A percentile compares a stretch with the other conserved stretches of the same genome.
Evolutionary conservation across 2,888 invertebrate genomes (phyloP).

Genomic region (Salpingus planirostris): DNA sequence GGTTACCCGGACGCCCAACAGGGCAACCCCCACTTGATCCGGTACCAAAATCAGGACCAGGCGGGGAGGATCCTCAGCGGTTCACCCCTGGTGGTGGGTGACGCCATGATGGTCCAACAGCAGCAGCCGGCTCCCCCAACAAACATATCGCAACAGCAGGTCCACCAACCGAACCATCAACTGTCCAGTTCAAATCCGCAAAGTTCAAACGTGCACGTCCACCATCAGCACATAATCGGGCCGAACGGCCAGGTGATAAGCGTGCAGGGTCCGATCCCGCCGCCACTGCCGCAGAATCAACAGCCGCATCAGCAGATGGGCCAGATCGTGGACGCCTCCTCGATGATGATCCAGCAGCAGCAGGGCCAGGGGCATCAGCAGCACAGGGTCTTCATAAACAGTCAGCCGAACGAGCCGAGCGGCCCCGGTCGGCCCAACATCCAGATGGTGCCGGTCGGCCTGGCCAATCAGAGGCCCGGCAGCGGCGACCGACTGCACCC

Average conservation of each 20-base stretch:
- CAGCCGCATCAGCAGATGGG: constrained; percentile 10
- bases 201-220: constrained; percentile 23
- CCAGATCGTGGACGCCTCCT: constrained; percentile 11
- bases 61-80: constrained; percentile 28
- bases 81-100: constrained; percentile 28
- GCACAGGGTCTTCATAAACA: constrained; percentile 34
- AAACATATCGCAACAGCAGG: constrained; percentile 24
- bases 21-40: constrained; percentile 29
- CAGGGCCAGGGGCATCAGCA: constrained; percentile 30
- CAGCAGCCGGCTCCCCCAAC: constrained; percentile 17
- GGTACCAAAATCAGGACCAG: constrained; percentile 31
- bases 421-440: constrained; percentile 38
- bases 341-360: constrained; percentile 20
- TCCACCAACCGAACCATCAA: constrained; percentile 21
- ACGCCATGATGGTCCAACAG: constrained; percentile 33
- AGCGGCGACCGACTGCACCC: constrained; percentile 17
- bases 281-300: constrained; percentile 12
- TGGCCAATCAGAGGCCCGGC: constrained; percentile 13
- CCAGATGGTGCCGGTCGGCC: constrained; percentile 32
- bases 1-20: constrained; percentile 32
- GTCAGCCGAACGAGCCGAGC: constrained; percentile 35
- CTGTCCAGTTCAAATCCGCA: constrained; percentile 15
- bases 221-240: constrained; percentile 41
- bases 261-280: constrained; percentile 45
- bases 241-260: constrained; percentile 54